Conservation (phyloP, 2,888 invertebrate genomes). For the Panorpa germanica region DNA sequence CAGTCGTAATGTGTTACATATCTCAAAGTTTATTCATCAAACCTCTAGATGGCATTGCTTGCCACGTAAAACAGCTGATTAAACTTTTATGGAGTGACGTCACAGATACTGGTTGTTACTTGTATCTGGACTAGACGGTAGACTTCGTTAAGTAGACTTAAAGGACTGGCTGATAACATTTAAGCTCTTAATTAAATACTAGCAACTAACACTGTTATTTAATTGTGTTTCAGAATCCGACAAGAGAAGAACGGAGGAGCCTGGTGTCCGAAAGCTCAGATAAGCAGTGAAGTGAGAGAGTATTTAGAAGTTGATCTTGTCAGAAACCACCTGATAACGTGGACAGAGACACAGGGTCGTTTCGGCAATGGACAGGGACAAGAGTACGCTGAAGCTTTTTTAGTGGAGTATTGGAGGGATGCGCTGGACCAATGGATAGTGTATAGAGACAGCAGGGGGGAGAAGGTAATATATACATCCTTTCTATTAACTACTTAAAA, state of each 20-base stretch:
- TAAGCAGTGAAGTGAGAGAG: conserved; percentile 56
- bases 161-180: no score
- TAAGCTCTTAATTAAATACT: no score
- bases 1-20: no score
- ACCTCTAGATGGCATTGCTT: no score
- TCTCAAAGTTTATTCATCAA: no score
- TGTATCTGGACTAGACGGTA: no score
- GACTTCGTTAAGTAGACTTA: no score
- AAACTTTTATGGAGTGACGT: no score
- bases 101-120: no score
- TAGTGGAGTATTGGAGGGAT: conserved; percentile 63
- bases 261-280: conserved; percentile 78
- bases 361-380: conserved; percentile 83
- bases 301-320: conserved; percentile 66
- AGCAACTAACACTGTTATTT: conserved; percentile 4
- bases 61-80: no score
- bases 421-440: conserved; percentile 51
- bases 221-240: conserved; percentile 42
- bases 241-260: conserved; percentile 78
- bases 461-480: conserved; percentile 55
- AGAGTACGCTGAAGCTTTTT: conserved; percentile 70
- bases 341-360: conserved; percentile 76
- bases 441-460: conserved; percentile 60
- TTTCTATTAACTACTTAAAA: not conserved
- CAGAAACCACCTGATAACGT: conserved; percentile 58